These are phyloP conservation scores for Yasuhikotakia modesta DNA, from an alignment of 2,797 vertebrate species.

Conservation along the genomic window DNA sequence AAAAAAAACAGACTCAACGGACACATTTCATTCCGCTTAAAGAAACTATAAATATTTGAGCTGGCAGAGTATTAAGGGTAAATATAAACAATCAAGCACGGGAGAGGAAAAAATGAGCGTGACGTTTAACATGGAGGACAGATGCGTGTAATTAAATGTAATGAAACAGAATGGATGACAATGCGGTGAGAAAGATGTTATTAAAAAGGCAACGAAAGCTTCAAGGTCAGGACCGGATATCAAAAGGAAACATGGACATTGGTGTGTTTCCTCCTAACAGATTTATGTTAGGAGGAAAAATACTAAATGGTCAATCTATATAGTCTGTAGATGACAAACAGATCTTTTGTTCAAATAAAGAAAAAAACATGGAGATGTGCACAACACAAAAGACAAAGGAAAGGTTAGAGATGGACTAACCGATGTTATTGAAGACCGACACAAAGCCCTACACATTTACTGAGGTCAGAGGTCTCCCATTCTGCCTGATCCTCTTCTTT, in stretches of 20 bases:
- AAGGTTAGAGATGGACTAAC: slow-evolving; percentile 15
- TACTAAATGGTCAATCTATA: neutral
- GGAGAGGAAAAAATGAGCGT: slow-evolving; percentile 43
- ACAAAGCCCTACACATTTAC: slow-evolving; percentile 41
- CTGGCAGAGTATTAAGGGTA: slow-evolving; percentile 44
- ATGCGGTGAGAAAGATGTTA: slow-evolving; percentile 22
- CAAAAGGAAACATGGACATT: neutral
- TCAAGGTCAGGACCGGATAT: neutral
- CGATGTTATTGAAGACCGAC: slow-evolving; percentile 37
- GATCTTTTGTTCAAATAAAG: neutral
- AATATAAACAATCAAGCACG: slow-evolving; percentile 45
- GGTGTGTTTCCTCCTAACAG: slow-evolving; percentile 8
- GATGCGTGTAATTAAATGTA: slow-evolving; percentile 9
- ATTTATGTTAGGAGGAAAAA: neutral
- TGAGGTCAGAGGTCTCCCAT: slow-evolving; percentile 45
- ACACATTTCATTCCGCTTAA: slow-evolving; percentile 35
- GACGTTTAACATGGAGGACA: slow-evolving; percentile 52
- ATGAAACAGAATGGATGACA: slow-evolving; percentile 15
- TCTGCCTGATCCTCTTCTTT: slow-evolving; percentile 41
- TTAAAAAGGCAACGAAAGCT: slow-evolving; percentile 6
- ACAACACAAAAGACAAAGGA: neutral
- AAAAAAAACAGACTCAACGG: slow-evolving; percentile 49
- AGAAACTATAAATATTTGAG: slow-evolving; percentile 31
- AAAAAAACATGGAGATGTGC: slow-evolving; percentile 3
- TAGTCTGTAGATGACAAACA: neutral